A percentile compares a stretch with the other conserved stretches of the same genome.
Conservation (phyloP, 2,888 invertebrate species). For the Tanaodytes sp. region DNA sequence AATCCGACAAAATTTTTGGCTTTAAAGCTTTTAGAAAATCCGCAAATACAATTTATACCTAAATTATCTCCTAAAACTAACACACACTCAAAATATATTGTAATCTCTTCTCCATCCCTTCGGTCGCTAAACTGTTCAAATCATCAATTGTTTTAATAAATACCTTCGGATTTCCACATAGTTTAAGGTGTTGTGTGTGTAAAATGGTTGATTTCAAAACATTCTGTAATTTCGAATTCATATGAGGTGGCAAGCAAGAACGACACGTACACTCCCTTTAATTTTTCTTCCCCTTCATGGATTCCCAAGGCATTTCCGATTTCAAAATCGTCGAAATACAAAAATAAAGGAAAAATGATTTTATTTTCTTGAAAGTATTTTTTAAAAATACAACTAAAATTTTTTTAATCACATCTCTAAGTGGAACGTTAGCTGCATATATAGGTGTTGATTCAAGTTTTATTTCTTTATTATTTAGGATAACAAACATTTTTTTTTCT, state of each 20-base stretch:
- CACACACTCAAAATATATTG: background rate
- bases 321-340: constrained; percentile 13
- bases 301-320: constrained; percentile 23
- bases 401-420: constrained; percentile 23
- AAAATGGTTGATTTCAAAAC: constrained; percentile 34
- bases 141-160: constrained; percentile 28
- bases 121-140: constrained; percentile 18
- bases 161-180: constrained; percentile 32
- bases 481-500: background rate
- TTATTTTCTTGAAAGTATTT: constrained; percentile 15
- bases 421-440: constrained; percentile 39
- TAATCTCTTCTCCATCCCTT: constrained; percentile 27
- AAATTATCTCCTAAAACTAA: background rate
- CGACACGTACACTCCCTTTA: constrained; percentile 42
- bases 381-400: constrained; percentile 6
- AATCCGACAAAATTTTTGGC: constrained; percentile 17
- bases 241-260: constrained; percentile 46
- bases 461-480: background rate
- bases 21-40: constrained; percentile 13
- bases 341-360: constrained; percentile 17
- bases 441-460: constrained; percentile 24
- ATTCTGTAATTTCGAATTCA: constrained; percentile 20
- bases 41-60: constrained; percentile 19
- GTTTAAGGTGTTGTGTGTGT: constrained; percentile 30
- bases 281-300: constrained; percentile 41